phyloP scores from a whole-genome alignment of 92 coral and sea anemone species.

The Parazoanthus darwini region DNA sequence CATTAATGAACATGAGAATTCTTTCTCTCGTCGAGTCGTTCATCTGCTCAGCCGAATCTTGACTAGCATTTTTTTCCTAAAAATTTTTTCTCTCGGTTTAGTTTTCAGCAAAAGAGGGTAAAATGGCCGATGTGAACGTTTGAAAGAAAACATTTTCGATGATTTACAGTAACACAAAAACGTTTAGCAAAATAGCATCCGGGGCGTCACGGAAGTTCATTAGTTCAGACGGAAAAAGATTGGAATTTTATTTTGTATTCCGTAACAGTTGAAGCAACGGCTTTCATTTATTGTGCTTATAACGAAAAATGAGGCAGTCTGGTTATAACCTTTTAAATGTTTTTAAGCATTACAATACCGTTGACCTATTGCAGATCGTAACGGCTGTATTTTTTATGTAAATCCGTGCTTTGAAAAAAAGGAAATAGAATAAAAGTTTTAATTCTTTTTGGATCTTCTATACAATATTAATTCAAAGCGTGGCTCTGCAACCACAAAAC shows the following conservation, averaged over 20 bases:
- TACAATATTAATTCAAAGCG: background rate
- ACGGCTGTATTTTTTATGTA: background rate
- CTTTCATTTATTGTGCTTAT: background rate
- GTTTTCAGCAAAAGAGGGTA: too few species aligned
- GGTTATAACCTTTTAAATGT: background rate
- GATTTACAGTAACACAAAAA: background rate
- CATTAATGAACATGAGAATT: too few species aligned
- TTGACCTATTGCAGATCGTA: background rate
- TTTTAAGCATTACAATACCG: background rate
- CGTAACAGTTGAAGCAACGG: background rate
- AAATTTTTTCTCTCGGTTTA: too few species aligned
- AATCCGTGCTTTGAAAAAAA: background rate
- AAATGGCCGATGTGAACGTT: too few species aligned
- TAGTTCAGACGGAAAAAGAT: background rate
- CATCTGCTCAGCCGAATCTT: too few species aligned
- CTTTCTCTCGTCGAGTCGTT: too few species aligned
- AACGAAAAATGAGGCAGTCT: background rate
- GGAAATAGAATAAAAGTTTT: background rate
- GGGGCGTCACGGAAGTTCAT: background rate
- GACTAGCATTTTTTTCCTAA: too few species aligned
- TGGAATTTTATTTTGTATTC: background rate
- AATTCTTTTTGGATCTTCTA: background rate
- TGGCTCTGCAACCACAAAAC: background rate
- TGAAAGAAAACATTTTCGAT: too few species aligned
- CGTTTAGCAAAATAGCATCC: background rate